Conservation (phyloP, 1,140 invertebrate species). For the Pogonognathellus flavescens region DNA sequence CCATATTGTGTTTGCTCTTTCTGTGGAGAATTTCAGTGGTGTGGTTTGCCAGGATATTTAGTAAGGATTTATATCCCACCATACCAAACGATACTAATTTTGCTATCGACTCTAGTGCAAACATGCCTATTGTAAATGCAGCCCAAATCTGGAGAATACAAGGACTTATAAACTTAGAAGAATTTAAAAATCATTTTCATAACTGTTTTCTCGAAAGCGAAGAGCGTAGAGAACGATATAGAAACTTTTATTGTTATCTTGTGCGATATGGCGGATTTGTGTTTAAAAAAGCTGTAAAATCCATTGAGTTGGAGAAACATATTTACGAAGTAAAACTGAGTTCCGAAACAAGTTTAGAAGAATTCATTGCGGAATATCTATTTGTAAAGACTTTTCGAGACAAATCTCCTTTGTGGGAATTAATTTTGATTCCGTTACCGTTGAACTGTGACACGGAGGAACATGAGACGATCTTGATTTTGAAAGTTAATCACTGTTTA, state of each 20-base stretch:
- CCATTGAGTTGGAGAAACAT: constrained; percentile 57
- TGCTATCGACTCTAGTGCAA: constrained; percentile 29
- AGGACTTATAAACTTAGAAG: constrained; percentile 38
- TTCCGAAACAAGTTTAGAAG: constrained; percentile 5
- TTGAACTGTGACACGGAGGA: neutral
- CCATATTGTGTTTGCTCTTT: constrained; percentile 43
- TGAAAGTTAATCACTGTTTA: constrained; percentile 53
- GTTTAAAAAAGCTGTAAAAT: constrained; percentile 42
- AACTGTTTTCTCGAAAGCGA: constrained; percentile 36
- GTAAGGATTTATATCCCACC: constrained; percentile 22
- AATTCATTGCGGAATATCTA: constrained; percentile 41
- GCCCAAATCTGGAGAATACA: constrained; percentile 59
- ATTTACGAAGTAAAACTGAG: neutral
- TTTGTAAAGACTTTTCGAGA: constrained; percentile 42
- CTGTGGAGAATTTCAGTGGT: constrained; percentile 43
- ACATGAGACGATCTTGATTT: constrained; percentile 53
- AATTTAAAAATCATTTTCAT: constrained; percentile 52
- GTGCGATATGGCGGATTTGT: constrained; percentile 55
- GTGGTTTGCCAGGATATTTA: neutral
- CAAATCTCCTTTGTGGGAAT: constrained; percentile 44
- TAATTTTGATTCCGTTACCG: constrained; percentile 38
- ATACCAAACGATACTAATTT: constrained; percentile 59
- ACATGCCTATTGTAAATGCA: constrained; percentile 56
- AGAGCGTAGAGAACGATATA: constrained; percentile 31
- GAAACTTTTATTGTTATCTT: constrained; percentile 54